These are phyloP conservation scores for Boloria selene DNA, from an alignment of 2,888 invertebrate species.

Conservation along the genomic window DNA sequence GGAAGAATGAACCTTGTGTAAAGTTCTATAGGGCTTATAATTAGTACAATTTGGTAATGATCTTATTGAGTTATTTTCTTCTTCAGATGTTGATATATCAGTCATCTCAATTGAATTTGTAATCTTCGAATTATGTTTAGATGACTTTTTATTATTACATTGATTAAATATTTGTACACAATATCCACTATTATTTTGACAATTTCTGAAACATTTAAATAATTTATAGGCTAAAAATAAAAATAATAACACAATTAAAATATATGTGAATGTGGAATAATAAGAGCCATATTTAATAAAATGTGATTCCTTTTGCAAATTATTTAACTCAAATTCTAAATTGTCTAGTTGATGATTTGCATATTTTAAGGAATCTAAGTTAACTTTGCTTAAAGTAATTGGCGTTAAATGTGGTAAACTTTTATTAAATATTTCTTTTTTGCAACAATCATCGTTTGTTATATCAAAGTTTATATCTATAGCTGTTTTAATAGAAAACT, in stretches of 20 bases:
- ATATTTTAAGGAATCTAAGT: constrained; percentile 5
- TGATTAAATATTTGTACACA: neutral
- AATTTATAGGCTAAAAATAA: neutral
- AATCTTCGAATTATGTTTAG: neutral
- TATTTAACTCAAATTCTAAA: constrained; percentile 10
- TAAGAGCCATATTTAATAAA: constrained; percentile 15
- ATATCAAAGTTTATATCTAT: neutral
- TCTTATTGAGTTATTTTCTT: neutral
- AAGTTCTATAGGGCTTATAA: too few relatives aligned
- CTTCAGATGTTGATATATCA: neutral
- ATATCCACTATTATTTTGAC: neutral
- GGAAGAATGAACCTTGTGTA: too few relatives aligned
- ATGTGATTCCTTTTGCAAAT: constrained; percentile 10
- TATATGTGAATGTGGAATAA: constrained; percentile 20
- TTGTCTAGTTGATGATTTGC: neutral
- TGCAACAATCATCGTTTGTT: constrained; percentile 13
- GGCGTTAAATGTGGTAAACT: constrained; percentile 15
- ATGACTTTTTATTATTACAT: neutral
- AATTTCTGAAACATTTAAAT: neutral
- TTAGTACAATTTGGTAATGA: neutral
- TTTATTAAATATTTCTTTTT: constrained; percentile 18
- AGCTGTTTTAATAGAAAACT: neutral
- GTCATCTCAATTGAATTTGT: neutral
- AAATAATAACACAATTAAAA: constrained; percentile 7
- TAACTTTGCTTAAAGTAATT: constrained; percentile 12